phyloP scores from a whole-genome alignment of 1,140 invertebrate species.

The Dreissena rostriformis region DNA sequence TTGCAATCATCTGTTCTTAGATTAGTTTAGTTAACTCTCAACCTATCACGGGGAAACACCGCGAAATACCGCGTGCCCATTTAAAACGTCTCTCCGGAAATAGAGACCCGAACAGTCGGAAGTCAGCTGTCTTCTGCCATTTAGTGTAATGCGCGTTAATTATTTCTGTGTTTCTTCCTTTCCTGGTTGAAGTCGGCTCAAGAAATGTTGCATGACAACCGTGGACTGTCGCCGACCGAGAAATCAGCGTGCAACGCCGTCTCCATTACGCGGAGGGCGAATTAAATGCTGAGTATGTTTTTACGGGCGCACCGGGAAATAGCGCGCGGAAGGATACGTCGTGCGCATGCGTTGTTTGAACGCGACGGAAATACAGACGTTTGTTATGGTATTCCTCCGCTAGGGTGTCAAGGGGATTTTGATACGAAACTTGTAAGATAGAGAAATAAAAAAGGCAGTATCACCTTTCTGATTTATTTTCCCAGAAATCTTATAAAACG shows the following conservation, averaged over 20 bases:
- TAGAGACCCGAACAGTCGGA: slow-evolving; percentile 38
- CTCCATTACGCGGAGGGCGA: slow-evolving; percentile 27
- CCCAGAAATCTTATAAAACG: too few relatives aligned
- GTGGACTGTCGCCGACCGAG: background rate
- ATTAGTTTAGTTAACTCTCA: slow-evolving; percentile 56
- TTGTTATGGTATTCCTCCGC: background rate
- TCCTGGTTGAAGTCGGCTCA: slow-evolving; percentile 30
- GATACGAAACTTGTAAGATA: too few relatives aligned
- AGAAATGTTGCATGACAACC: slow-evolving; percentile 53
- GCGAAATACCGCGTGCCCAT: slow-evolving; percentile 34
- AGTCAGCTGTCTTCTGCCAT: slow-evolving; percentile 37
- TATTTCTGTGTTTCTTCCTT: slow-evolving; percentile 21
- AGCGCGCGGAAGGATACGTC: slow-evolving; percentile 46
- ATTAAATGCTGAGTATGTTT: slow-evolving; percentile 60
- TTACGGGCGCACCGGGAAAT: slow-evolving; percentile 53
- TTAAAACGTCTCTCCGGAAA: slow-evolving; percentile 41
- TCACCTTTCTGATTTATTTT: too few relatives aligned
- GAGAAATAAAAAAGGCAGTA: too few relatives aligned
- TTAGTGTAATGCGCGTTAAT: slow-evolving; percentile 53
- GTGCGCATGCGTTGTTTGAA: slow-evolving; percentile 38
- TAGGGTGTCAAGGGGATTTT: too few relatives aligned
- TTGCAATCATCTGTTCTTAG: slow-evolving; percentile 41
- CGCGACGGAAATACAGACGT: slow-evolving; percentile 23
- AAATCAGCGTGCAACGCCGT: slow-evolving; percentile 6
- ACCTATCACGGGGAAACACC: slow-evolving; percentile 9